These are phyloP conservation scores for Coenobita brevimanus DNA, from an alignment of 1,140 invertebrate species.

Conservation along the genomic window DNA sequence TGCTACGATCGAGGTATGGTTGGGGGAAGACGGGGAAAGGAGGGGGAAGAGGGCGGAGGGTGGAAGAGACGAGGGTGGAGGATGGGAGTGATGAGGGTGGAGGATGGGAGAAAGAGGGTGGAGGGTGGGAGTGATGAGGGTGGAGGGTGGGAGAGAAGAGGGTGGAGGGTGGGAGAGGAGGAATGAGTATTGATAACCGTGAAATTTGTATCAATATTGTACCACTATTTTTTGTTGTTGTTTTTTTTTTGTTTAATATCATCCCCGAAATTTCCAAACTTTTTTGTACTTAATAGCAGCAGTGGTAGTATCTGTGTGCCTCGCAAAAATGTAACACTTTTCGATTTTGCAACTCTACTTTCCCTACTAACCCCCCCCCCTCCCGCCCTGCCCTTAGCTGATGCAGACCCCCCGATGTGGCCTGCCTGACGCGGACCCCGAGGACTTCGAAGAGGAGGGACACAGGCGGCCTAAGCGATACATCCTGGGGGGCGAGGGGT, in stretches of 20 bases:
- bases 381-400: conserved; percentile 34
- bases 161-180: conserved; percentile 3
- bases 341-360: too few species aligned
- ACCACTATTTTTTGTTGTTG: not conserved
- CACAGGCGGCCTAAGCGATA: conserved; percentile 83
- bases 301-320: too few species aligned
- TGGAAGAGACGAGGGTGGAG: not conserved
- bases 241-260: not conserved
- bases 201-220: too few species aligned
- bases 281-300: too few species aligned
- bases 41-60: not conserved
- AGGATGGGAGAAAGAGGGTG: conserved; percentile 5
- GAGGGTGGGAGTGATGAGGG: too few species aligned
- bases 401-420: conserved; percentile 85
- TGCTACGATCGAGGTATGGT: conserved; percentile 74
- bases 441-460: conserved; percentile 61
- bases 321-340: too few species aligned
- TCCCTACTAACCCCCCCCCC: not conserved
- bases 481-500: conserved; percentile 76
- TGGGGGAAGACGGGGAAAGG: not conserved
- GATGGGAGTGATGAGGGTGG: not conserved
- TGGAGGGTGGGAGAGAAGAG: conserved; percentile 26
- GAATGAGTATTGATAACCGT: not conserved
- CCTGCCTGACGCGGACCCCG: conserved; percentile 67
- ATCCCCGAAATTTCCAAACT: too few species aligned